Base-by-base conservation (phyloP, 2,113 vertebrate genomes). In the Alouatta palliata region DNA sequence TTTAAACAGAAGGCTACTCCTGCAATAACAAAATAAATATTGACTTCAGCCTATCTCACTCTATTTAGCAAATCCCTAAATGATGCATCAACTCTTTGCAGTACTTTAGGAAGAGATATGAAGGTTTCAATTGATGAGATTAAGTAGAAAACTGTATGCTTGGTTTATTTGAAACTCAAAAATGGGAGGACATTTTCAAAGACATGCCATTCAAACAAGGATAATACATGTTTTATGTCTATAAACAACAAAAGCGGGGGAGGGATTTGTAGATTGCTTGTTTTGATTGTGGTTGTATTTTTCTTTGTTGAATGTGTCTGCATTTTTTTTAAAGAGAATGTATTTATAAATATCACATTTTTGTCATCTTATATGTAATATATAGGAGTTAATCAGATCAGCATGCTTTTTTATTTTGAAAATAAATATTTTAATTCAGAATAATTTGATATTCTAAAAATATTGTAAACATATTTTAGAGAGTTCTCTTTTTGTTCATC, bases 1-100 rank as follows among this genome's bases (percentile, higher is more conserved):
- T 86, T 94, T 97, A 83, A 97, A 79, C 20, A 84, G 49, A 94
- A 94, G 87, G 68, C 56, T 88, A 76, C 75, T 56, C 82, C 70
- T 68, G 11, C 47, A 94, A 30, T 71, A 96, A 49, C 54, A 5
- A 6, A 88, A 73, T 25, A 92, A 95, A 92, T 35, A 54, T 10
- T 84, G 47, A 23, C 85, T 97, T 94, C 64, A 96, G 61, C 58
- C 70, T 83, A 52, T 61, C 10, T 93, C 0, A 27, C 3, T 87
- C 14, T 91, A 80, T 20, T 32, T 75, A 87, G 1, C 3, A 30
- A 47, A 16, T 23, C 19, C 45, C 61, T n/a, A 82, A 92, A 68
- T 49, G 19, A 25, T 70, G 35, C 27, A 6, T 95, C 70, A 82
- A 27, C 13, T 45, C 58, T 91, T 94, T 76, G 1, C 3, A 71